Evolutionary conservation across 2,797 vertebrate species (phyloP).

Genomic region (Anguilla anguilla): DNA sequence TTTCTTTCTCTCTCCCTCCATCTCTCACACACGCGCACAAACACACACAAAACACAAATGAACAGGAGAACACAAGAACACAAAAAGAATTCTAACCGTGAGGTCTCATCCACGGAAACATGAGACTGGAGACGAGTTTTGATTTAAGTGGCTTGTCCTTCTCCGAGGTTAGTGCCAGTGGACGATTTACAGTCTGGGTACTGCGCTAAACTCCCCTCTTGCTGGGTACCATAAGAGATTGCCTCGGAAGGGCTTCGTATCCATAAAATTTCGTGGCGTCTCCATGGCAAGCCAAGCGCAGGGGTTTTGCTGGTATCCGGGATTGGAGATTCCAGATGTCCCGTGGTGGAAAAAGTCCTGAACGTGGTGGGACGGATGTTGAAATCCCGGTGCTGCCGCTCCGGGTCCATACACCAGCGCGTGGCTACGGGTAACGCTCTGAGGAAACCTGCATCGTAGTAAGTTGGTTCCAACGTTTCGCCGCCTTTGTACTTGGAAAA

Average conservation of each 20-base stretch:
- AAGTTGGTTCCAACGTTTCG: slow-evolving; percentile 81
- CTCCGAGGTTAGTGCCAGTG: slow-evolving; percentile 80
- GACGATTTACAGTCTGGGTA: slow-evolving; percentile 84
- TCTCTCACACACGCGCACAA: not conserved
- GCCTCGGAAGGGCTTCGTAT: slow-evolving; percentile 81
- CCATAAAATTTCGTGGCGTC: slow-evolving; percentile 85
- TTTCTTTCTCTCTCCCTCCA: not conserved
- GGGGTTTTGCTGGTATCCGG: slow-evolving; percentile 80
- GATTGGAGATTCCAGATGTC: slow-evolving; percentile 77
- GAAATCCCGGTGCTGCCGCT: slow-evolving; percentile 74
- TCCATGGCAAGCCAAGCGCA: slow-evolving; percentile 83
- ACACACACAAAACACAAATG: slow-evolving; percentile 31
- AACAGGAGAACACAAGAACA: slow-evolving; percentile 34
- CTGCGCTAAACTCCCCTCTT: slow-evolving; percentile 80
- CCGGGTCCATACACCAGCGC: slow-evolving; percentile 81
- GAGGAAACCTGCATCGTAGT: slow-evolving; percentile 85
- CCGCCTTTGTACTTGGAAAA: slow-evolving; percentile 87
- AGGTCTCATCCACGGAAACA: slow-evolving; percentile 89
- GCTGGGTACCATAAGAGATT: slow-evolving; percentile 83
- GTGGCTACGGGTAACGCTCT: slow-evolving; percentile 79
- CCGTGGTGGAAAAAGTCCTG: slow-evolving; percentile 84
- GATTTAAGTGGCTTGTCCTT: slow-evolving; percentile 83
- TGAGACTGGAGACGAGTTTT: slow-evolving; percentile 83
- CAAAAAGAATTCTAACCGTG: slow-evolving; percentile 75
- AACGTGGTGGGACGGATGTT: slow-evolving; percentile 81